Percentiles rank a stretch among this genome's conserved stretches.
These are phyloP conservation scores for Balanococcus diminutus DNA, from an alignment of 2,888 invertebrate genomes.

Conservation along the genomic window DNA sequence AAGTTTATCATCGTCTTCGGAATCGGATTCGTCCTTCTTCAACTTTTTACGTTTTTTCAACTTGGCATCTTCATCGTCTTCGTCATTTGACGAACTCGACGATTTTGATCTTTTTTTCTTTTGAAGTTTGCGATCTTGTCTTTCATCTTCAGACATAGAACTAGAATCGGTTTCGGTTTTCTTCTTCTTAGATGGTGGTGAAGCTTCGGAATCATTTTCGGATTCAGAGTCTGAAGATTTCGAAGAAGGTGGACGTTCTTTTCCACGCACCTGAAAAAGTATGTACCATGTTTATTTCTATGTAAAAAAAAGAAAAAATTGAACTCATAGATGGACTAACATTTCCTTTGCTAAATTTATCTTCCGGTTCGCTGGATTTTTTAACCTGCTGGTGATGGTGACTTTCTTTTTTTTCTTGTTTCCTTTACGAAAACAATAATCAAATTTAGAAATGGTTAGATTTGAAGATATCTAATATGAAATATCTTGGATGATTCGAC, in stretches of 20 bases:
- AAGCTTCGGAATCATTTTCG: conserved; percentile 41
- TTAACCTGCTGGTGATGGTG: conserved; percentile 79
- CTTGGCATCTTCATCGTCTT: conserved; percentile 59
- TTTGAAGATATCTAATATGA: too few relatives aligned
- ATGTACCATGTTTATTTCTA: too few relatives aligned
- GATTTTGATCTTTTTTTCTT: conserved; percentile 44
- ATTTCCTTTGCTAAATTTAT: conserved; percentile 56
- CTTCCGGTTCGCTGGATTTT: conserved; percentile 69
- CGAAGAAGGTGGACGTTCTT: conserved; percentile 31
- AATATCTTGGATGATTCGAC: background rate
- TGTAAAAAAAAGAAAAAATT: background rate
- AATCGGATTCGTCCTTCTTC: conserved; percentile 56
- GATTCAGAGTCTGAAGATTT: conserved; percentile 51
- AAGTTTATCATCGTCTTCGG: conserved; percentile 60
- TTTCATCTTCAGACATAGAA: conserved; percentile 38
- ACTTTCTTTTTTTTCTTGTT: conserved; percentile 42
- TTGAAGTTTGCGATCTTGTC: background rate
- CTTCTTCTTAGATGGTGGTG: conserved; percentile 58
- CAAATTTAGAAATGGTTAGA: background rate
- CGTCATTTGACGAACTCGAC: conserved; percentile 61
- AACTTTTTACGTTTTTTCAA: conserved; percentile 57
- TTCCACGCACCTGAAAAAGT: conserved; percentile 46
- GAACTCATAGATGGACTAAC: conserved; percentile 52
- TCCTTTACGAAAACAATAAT: conserved; percentile 2
- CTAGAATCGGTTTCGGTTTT: conserved; percentile 50